Percentiles rank a stretch among this genome's conserved stretches.
Evolutionary conservation across 2,797 vertebrate genomes (phyloP).

Genomic region (Thaleichthys pacificus): DNA sequence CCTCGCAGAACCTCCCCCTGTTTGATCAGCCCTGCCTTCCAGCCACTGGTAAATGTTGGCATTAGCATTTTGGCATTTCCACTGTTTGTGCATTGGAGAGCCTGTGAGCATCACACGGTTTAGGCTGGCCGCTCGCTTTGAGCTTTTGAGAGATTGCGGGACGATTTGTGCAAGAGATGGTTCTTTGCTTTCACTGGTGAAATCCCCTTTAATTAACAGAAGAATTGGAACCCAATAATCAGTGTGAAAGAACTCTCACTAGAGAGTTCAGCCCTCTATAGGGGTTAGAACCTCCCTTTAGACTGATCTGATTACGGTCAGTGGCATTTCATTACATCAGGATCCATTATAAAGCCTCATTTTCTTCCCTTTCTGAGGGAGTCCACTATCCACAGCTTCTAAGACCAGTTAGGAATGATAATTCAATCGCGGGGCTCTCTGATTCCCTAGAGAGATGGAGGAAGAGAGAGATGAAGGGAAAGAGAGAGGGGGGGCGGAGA

Average conservation of each 20-base stretch:
- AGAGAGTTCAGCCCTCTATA: slow-evolving; percentile 56
- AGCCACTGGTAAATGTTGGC: slow-evolving; percentile 76
- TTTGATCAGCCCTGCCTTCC: slow-evolving; percentile 71
- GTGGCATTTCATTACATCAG: slow-evolving; percentile 73
- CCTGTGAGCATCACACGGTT: not conserved
- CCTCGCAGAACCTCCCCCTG: slow-evolving; percentile 64
- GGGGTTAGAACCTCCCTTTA: slow-evolving; percentile 73
- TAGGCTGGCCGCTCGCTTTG: not conserved
- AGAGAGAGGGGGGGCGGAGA: not conserved
- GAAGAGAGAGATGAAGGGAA: not conserved
- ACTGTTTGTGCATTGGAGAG: slow-evolving; percentile 51
- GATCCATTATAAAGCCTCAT: slow-evolving; percentile 71
- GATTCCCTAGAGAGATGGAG: slow-evolving; percentile 37
- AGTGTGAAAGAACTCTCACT: slow-evolving; percentile 43
- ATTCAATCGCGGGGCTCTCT: slow-evolving; percentile 62
- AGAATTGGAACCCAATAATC: slow-evolving; percentile 24
- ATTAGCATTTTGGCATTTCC: slow-evolving; percentile 85
- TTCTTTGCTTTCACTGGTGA: slow-evolving; percentile 6
- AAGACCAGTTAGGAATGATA: slow-evolving; percentile 70
- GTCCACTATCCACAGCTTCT: slow-evolving; percentile 66
- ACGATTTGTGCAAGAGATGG: not conserved
- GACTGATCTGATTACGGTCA: slow-evolving; percentile 75
- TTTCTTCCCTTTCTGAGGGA: slow-evolving; percentile 68
- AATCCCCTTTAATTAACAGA: slow-evolving; percentile 2
- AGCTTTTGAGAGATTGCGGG: slow-evolving; percentile 12